Conservation (phyloP, 2,888 invertebrate species). For the Ectemnius continuus region DNA sequence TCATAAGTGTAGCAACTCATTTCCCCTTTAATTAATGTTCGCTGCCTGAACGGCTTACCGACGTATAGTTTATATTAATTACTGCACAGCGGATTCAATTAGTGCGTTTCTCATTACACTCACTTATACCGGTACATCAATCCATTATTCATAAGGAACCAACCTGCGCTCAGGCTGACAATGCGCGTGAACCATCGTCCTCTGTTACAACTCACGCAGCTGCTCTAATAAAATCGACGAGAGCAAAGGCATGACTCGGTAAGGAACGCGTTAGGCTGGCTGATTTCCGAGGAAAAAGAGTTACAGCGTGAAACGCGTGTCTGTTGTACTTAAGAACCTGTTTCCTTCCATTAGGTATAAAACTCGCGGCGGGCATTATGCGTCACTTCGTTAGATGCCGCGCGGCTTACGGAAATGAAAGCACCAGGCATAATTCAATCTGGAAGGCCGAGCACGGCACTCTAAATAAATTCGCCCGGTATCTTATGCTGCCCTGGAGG, state of each 20-base stretch:
- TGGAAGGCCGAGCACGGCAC: too few species aligned
- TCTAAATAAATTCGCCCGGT: too few species aligned
- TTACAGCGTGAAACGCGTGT: too few species aligned
- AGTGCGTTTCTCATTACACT: conserved; percentile 76
- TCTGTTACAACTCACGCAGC: not conserved
- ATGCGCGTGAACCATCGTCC: conserved; percentile 60
- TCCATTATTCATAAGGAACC: conserved; percentile 74
- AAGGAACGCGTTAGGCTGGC: too few species aligned
- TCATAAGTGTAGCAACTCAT: conserved; percentile 50
- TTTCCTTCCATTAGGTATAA: too few species aligned
- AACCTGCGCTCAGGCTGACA: conserved; percentile 63
- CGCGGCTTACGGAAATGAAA: too few species aligned
- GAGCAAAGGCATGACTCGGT: not conserved
- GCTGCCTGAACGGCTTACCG: conserved; percentile 59
- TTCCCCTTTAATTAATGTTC: conserved; percentile 70
- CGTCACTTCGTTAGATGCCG: too few species aligned
- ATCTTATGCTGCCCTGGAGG: too few species aligned
- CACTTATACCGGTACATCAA: conserved; percentile 66
- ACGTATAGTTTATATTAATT: conserved; percentile 76
- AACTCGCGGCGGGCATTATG: too few species aligned
- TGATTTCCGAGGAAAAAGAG: too few species aligned
- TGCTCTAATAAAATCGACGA: conserved; percentile 25
- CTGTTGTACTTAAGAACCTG: too few species aligned
- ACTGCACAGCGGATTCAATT: conserved; percentile 77
- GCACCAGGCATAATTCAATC: too few species aligned